Conservation (phyloP, 2,797 vertebrate species). For the Acrossocheilus wenchowensis region DNA sequence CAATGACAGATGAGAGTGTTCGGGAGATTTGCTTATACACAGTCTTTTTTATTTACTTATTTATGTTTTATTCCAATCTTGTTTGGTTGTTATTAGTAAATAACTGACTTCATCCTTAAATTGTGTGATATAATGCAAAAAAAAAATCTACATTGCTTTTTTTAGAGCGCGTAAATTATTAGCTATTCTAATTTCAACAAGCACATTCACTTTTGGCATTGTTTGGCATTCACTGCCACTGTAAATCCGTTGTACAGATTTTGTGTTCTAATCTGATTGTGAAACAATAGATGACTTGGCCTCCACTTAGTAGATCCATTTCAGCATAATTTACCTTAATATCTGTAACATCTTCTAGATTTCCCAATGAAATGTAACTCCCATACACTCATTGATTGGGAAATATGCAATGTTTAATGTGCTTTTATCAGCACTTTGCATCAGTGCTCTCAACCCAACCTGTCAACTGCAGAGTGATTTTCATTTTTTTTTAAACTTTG, state of each 20-base stretch:
- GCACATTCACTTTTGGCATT: not conserved
- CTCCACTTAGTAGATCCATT: not conserved
- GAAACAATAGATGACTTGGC: not conserved
- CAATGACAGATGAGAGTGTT: not conserved
- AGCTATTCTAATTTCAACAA: not conserved
- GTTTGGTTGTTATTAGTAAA: not conserved
- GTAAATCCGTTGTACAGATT: not conserved
- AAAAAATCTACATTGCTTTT: not conserved
- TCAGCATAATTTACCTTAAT: not conserved
- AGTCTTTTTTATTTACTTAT: not conserved
- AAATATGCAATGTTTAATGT: constrained; percentile 5
- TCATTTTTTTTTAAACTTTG: constrained; percentile 67
- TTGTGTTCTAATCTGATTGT: not conserved
- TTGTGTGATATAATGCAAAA: not conserved
- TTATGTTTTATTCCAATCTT: not conserved
- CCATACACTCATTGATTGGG: constrained; percentile 10
- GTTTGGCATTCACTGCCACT: not conserved
- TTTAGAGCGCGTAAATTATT: not conserved
- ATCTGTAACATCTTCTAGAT: not conserved
- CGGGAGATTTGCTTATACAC: not conserved
- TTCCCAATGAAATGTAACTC: not conserved
- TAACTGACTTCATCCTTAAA: not conserved
- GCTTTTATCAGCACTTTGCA: constrained; percentile 37
- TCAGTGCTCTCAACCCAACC: constrained; percentile 62
- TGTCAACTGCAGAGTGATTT: constrained; percentile 73